These are phyloP conservation scores for Trichogramma evanescens DNA, from an alignment of 2,888 invertebrate genomes.

Conservation along the genomic window DNA sequence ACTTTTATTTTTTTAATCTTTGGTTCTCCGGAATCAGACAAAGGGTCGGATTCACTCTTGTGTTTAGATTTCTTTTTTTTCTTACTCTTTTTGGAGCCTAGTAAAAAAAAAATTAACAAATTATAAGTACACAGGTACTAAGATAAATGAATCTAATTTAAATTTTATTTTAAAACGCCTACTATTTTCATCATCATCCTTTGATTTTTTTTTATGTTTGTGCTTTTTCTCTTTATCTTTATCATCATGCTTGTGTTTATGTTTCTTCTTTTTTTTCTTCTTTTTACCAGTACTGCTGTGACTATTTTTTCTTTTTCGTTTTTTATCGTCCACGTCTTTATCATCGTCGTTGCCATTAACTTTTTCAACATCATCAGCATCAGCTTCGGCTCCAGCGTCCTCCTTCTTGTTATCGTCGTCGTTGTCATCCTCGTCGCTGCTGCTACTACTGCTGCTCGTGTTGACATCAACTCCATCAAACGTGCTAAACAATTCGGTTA, in stretches of 20 bases:
- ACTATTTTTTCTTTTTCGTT: conserved; percentile 23
- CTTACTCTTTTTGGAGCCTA: conserved; percentile 19
- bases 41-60: conserved; percentile 10
- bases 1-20: conserved; percentile 27
- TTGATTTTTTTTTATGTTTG: conserved; percentile 23
- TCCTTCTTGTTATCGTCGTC: neutral
- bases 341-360: conserved; percentile 16
- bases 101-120: neutral
- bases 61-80: conserved; percentile 21
- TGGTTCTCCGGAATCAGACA: conserved; percentile 28
- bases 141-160: neutral
- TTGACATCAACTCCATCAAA: conserved; percentile 54
- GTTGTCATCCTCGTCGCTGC: conserved; percentile 17
- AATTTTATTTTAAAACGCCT: conserved; percentile 32
- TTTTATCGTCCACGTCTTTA: conserved; percentile 26
- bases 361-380: conserved; percentile 25
- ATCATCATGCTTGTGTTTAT: conserved; percentile 51
- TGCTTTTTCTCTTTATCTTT: conserved; percentile 43
- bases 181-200: conserved; percentile 30
- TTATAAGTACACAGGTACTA: neutral
- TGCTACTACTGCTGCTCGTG: neutral
- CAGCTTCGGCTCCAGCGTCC: conserved; percentile 41
- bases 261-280: conserved; percentile 37
- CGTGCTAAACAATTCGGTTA: conserved; percentile 73
- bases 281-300: conserved; percentile 19